A percentile compares a stretch with the other conserved stretches of the same genome.
Evolutionary conservation across 2,888 invertebrate genomes (phyloP).

Genomic region (Cordilura impudica): DNA sequence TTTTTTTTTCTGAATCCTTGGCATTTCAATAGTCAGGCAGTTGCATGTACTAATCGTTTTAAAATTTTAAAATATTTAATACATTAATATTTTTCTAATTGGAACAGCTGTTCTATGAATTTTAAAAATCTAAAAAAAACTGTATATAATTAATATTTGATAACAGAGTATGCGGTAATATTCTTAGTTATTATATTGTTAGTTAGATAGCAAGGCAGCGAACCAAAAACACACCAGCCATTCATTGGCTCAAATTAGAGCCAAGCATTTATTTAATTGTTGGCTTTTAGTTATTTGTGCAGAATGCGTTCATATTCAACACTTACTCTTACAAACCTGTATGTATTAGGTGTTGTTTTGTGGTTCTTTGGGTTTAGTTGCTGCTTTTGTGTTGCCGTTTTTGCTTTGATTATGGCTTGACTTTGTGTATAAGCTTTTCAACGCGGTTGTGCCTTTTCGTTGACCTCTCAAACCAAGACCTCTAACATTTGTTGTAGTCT

Average conservation of each 20-base stretch:
- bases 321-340: constrained; percentile 44
- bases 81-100: no score
- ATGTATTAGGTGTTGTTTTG: constrained; percentile 50
- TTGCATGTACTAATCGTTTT: no score
- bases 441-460: constrained; percentile 45
- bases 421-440: constrained; percentile 43
- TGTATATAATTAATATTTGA: no score
- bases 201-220: constrained; percentile 14
- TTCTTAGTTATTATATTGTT: constrained; percentile 49
- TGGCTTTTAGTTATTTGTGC: constrained; percentile 18
- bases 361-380: constrained; percentile 1
- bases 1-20: no score
- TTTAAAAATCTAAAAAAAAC: no score
- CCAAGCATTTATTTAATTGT: constrained; percentile 20
- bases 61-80: no score
- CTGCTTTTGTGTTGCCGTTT: constrained; percentile 16
- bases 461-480: constrained; percentile 48
- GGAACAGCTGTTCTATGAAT: no score
- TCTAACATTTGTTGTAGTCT: constrained; percentile 16
- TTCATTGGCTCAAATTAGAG: neutral
- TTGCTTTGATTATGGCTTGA: constrained; percentile 42
- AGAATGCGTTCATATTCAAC: constrained; percentile 40
- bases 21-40: no score
- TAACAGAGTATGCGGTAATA: neutral
- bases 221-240: neutral